Base-by-base conservation (phyloP, 2,797 vertebrate genomes). In the Macropus fuliginosus region DNA sequence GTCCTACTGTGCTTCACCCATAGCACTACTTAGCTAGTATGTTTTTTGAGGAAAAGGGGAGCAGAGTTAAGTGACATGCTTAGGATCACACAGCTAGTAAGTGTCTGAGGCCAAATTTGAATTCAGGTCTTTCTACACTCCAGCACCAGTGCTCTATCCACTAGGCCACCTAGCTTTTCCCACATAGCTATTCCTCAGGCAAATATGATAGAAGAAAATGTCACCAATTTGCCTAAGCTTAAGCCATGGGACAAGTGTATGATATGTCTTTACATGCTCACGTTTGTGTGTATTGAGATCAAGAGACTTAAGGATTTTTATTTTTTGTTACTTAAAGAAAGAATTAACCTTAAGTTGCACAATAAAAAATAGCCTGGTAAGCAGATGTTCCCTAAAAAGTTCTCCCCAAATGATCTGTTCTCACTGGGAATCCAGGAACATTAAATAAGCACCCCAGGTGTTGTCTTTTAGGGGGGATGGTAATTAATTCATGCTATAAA, bases 401-500 rank as follows among this genome's bases (percentile, higher is more conserved):
- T 90, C 31, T 91, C 29, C 46, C 56, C 93, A 52, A 94, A 94
- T 94, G 81, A 31, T 27, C 52, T 92, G n/a, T 91, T 96, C 93
- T 55, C 29, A 66, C 87, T 90, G 52, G 46, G n/a, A 94, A 94
- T 56, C 95, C 29, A 96, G 46, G 90, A 93, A 9, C 62, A 91
- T 92, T 96, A 94, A 96, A 94, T 97, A 96, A 94, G 50, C 21
- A 57, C 91, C 55, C 29, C 91, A 96, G 91, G 94, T 97, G 93
- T 95, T 96, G 55, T 96, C 93, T 96, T 94, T 74, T 90, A 34
- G 92, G 94, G 95, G 52, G 93, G 52, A 62, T 94, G 55, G 59
- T 95, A 94, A 96, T 97, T 97, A 96, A 93, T 93, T 94, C 93
- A 96, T 87, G 90, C 81, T 94, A 57, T 93, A 97, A 96, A 96